Conservation (phyloP, 2,797 vertebrate species). For the Gila robusta region DNA sequence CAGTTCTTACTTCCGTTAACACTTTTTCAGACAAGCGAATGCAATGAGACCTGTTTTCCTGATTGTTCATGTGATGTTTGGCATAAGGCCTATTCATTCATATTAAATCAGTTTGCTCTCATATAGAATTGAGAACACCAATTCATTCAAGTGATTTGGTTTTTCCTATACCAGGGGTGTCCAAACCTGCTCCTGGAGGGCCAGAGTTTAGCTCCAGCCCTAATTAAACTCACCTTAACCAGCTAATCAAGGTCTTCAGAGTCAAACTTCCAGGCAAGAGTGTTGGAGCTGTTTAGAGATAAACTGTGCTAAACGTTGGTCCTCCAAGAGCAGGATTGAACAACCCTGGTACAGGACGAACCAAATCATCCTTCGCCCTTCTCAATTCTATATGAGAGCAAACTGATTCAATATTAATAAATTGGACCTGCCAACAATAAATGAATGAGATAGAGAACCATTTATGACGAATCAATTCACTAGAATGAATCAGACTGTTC, state of each 20-base stretch:
- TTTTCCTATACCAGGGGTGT: background rate
- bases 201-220: background rate
- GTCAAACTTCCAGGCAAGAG: no score
- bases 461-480: background rate
- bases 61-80: background rate
- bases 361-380: background rate
- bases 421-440: no score
- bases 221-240: background rate
- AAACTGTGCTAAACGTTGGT: no score
- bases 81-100: background rate
- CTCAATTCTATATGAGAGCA: background rate
- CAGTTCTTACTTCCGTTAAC: background rate
- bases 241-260: background rate
- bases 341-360: no score
- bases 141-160: background rate
- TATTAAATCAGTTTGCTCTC: background rate
- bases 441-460: background rate
- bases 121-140: background rate
- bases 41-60: background rate
- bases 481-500: background rate
- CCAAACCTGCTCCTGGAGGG: no score
- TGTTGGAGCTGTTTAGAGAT: no score
- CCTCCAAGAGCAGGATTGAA: no score
- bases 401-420: background rate
- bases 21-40: background rate